A percentile compares a stretch with the other conserved stretches of the same genome.
Evolutionary conservation across 92 coral and sea anemone genomes (phyloP).

Genomic region (Isaurus tuberculatus): DNA sequence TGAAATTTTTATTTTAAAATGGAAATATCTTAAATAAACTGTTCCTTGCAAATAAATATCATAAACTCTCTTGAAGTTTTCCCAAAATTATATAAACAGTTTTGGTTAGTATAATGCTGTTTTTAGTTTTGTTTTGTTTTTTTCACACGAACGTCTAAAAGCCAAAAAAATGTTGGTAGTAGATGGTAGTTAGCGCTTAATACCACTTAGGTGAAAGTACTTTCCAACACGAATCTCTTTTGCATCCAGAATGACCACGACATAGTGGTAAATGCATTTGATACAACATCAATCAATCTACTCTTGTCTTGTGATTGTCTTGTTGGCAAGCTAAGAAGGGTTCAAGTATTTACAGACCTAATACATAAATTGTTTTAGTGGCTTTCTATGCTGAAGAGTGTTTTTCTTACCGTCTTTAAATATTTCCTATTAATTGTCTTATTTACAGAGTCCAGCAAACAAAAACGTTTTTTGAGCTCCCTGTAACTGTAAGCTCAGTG

Average conservation of each 20-base stretch:
- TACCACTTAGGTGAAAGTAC: conserved; percentile 13
- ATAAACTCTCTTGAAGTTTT: conserved; percentile 38
- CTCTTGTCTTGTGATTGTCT: neutral
- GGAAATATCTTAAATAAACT: conserved; percentile 30
- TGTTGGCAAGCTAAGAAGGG: conserved; percentile 1
- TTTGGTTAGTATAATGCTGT: neutral
- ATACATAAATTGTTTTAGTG: conserved; percentile 17
- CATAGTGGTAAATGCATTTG: conserved; percentile 40
- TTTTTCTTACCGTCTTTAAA: neutral
- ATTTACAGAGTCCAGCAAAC: conserved; percentile 28
- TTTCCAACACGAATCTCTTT: conserved; percentile 1
- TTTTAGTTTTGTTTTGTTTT: neutral
- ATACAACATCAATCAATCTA: conserved; percentile 4
- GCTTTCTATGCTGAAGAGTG: neutral
- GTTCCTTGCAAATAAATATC: conserved; percentile 47
- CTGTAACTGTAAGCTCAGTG: conserved; percentile 13
- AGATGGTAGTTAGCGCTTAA: conserved; percentile 12
- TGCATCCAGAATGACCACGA: conserved; percentile 24
- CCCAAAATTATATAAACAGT: conserved; percentile 31
- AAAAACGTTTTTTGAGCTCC: conserved; percentile 14
- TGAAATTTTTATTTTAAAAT: conserved; percentile 31
- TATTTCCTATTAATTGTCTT: conserved; percentile 24
- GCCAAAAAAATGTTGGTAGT: neutral
- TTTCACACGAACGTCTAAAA: conserved; percentile 31
- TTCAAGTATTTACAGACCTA: conserved; percentile 30